Percentiles rank a stretch among this genome's conserved stretches.
Conservation (phyloP, 2,797 vertebrate genomes). For the Selene dorsalis region DNA sequence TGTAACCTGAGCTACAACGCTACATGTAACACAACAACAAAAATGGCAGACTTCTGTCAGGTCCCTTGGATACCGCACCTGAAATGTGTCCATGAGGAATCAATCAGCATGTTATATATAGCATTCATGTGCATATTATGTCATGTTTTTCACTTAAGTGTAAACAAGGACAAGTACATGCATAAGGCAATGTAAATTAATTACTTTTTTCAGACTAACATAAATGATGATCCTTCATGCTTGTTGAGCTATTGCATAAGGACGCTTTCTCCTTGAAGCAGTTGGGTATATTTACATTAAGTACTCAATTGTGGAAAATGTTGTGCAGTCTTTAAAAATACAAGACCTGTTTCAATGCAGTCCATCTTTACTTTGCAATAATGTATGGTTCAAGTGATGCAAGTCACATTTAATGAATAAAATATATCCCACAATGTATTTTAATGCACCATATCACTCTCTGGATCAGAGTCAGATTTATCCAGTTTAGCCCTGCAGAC, state of each 20-base stretch:
- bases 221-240: not conserved
- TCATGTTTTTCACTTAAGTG: not conserved
- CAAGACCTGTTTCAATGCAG: not conserved
- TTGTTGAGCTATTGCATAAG: not conserved
- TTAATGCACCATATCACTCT: constrained; percentile 9
- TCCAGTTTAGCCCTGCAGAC: constrained; percentile 7
- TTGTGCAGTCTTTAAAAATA: not conserved
- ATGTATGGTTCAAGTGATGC: not conserved
- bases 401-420: not conserved
- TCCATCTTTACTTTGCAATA: not conserved
- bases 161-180: not conserved
- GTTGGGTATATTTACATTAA: not conserved
- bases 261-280: not conserved
- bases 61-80: no score
- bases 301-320: not conserved
- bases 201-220: constrained; percentile 3
- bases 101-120: no score
- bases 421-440: not conserved
- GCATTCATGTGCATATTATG: not conserved
- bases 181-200: not conserved
- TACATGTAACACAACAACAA: no score
- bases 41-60: no score
- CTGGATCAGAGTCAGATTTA: constrained; percentile 10
- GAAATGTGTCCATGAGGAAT: no score
- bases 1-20: no score